Evolutionary conservation across 2,888 invertebrate genomes (phyloP).

Genomic region (Campoletis raptor): DNA sequence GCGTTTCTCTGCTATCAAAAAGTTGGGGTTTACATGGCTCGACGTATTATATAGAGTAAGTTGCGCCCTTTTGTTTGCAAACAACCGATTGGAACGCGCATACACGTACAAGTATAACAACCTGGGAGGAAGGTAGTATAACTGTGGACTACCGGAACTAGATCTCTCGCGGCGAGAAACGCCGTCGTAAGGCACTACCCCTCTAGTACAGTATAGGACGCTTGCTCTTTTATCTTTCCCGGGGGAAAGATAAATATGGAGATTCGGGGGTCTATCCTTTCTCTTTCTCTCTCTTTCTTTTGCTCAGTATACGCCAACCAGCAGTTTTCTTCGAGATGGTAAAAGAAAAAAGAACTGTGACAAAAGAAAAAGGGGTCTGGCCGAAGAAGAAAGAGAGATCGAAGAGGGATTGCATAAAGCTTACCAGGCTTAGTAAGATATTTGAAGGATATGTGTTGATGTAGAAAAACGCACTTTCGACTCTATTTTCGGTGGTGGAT

Average conservation of each 20-base stretch:
- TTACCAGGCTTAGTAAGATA: conserved; percentile 42
- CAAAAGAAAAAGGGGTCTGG: conserved; percentile 12
- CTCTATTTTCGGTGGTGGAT: conserved; percentile 60
- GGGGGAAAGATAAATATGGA: conserved; percentile 72
- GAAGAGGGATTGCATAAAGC: conserved; percentile 22
- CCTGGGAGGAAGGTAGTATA: conserved; percentile 46
- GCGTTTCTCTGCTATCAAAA: conserved; percentile 2
- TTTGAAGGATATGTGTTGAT: conserved; percentile 54
- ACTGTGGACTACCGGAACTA: conserved; percentile 60
- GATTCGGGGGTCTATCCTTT: conserved; percentile 63
- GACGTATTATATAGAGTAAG: neutral
- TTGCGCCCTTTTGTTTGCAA: conserved; percentile 6
- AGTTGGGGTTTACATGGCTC: neutral
- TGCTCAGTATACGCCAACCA: conserved; percentile 3
- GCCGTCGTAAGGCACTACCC: conserved; percentile 56
- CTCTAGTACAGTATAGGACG: conserved; percentile 37
- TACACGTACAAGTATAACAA: conserved; percentile 41
- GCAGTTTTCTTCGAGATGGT: conserved; percentile 32
- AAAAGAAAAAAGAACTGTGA: conserved; percentile 17
- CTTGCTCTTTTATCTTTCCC: conserved; percentile 70
- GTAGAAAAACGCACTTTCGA: conserved; percentile 62
- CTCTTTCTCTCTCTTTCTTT: conserved; percentile 9
- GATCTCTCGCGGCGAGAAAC: conserved; percentile 58
- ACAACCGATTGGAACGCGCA: neutral
- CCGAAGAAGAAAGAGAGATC: conserved; percentile 5